Percentiles rank a stretch among this genome's conserved stretches.
These are phyloP conservation scores for Ctenodactylus gundi DNA, from an alignment of 2,113 vertebrate species.

Conservation along the genomic window DNA sequence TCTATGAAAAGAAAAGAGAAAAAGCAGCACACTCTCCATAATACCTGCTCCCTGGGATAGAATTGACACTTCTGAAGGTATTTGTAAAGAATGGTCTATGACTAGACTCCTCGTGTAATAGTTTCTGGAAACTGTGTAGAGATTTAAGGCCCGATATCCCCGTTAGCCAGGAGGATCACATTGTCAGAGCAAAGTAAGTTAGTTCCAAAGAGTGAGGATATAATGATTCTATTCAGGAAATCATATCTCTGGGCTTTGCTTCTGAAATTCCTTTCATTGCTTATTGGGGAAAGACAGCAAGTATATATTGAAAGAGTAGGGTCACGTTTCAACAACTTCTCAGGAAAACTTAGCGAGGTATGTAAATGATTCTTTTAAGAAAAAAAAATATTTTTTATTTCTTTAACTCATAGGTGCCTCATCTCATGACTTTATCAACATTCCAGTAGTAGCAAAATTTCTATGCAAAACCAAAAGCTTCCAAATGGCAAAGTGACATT, in stretches of 20 bases:
- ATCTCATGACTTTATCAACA: slow-evolving; percentile 56
- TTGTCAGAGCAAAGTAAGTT: neutral
- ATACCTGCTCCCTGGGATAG: neutral
- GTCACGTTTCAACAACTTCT: neutral
- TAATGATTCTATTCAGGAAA: neutral
- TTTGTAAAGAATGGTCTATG: neutral
- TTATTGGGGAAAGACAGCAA: neutral
- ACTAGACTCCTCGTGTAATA: neutral
- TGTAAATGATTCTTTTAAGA: slow-evolving; percentile 58
- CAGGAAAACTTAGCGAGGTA: slow-evolving; percentile 61
- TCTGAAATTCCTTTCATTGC: neutral
- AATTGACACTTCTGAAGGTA: neutral
- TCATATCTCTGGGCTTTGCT: neutral
- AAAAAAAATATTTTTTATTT: slow-evolving; percentile 55
- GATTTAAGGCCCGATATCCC: neutral
- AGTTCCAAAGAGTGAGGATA: neutral
- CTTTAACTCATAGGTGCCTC: slow-evolving; percentile 65
- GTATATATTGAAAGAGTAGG: neutral
- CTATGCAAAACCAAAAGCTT: slow-evolving; percentile 56
- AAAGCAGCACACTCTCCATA: neutral
- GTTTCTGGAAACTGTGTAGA: neutral
- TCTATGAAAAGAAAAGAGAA: neutral
- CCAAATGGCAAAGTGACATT: slow-evolving; percentile 36
- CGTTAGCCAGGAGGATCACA: neutral
- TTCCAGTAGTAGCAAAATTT: slow-evolving; percentile 50